Evolutionary conservation across 2,113 vertebrate species (phyloP).

Genomic region (Melanerpes aurifrons): DNA sequence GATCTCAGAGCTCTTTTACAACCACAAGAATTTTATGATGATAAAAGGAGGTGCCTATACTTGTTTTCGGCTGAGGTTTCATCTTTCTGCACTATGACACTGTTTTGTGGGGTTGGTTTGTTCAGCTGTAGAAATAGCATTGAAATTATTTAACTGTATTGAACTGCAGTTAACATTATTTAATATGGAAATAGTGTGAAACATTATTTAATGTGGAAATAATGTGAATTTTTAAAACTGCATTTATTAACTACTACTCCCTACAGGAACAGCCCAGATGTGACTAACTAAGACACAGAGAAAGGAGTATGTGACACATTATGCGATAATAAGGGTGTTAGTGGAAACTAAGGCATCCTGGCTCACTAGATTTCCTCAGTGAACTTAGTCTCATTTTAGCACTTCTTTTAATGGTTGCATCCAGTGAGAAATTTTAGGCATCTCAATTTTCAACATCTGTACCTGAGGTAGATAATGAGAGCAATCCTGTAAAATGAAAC

Average conservation of each 20-base stretch:
- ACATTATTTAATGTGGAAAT: no score
- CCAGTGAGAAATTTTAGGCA: neutral
- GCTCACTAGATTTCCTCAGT: neutral
- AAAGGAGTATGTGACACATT: neutral
- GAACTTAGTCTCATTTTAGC: neutral
- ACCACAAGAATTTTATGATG: no score
- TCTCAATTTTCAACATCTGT: neutral
- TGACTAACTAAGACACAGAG: neutral
- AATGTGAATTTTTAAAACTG: no score
- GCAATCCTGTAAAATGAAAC: neutral
- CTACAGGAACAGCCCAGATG: neutral
- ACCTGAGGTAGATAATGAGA: no score
- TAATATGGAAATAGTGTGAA: no score
- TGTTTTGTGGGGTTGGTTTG: neutral
- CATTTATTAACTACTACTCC: neutral
- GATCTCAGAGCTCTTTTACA: no score
- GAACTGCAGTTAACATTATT: no score
- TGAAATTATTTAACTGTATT: neutral
- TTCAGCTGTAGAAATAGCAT: neutral
- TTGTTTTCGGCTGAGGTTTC: neutral
- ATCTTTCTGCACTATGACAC: neutral
- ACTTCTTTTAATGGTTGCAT: neutral
- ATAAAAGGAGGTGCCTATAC: neutral
- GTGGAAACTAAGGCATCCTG: neutral
- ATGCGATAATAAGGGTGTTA: neutral